Percentiles rank a stretch among this genome's conserved stretches.
Conservation (phyloP, 2,888 invertebrate species). For the Dynastes hyllus region DNA sequence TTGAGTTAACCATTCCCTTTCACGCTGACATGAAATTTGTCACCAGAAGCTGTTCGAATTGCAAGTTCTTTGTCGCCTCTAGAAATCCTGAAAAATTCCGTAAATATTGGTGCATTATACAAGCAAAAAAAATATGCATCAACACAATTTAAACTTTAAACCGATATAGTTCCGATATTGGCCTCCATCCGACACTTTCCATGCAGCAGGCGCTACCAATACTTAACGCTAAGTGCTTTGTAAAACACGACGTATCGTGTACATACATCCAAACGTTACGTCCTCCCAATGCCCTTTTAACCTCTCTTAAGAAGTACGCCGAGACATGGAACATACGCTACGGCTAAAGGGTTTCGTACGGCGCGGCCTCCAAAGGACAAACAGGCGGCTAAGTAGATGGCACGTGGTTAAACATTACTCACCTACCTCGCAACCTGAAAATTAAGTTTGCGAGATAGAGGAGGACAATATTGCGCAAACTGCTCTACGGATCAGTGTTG, state of each 20-base stretch:
- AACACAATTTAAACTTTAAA: neutral
- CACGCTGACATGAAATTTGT: too few species aligned
- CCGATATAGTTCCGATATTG: neutral
- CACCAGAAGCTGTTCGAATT: too few species aligned
- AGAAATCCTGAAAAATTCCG: neutral
- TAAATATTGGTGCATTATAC: neutral
- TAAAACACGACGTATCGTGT: conserved; percentile 10
- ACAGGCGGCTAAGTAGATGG: conserved; percentile 44
- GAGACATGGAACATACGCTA: neutral
- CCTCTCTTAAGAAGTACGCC: neutral
- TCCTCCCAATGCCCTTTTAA: neutral
- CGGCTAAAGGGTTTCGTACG: conserved; percentile 42
- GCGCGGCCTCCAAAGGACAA: too few species aligned
- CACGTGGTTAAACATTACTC: too few species aligned
- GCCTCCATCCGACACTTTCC: neutral
- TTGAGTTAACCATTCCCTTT: too few species aligned
- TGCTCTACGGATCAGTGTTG: too few species aligned
- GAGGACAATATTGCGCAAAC: too few species aligned
- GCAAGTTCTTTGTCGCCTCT: too few species aligned
- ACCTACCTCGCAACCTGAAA: conserved; percentile 28
- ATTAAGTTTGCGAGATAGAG: too few species aligned
- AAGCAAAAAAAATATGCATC: too few species aligned
- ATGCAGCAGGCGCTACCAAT: too few species aligned
- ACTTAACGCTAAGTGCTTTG: conserved; percentile 1
- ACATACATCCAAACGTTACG: neutral